A percentile compares a stretch with the other conserved stretches of the same genome.
These are phyloP conservation scores for Takifugu ocellatus DNA, from an alignment of 2,797 vertebrate species.

Conservation along the genomic window DNA sequence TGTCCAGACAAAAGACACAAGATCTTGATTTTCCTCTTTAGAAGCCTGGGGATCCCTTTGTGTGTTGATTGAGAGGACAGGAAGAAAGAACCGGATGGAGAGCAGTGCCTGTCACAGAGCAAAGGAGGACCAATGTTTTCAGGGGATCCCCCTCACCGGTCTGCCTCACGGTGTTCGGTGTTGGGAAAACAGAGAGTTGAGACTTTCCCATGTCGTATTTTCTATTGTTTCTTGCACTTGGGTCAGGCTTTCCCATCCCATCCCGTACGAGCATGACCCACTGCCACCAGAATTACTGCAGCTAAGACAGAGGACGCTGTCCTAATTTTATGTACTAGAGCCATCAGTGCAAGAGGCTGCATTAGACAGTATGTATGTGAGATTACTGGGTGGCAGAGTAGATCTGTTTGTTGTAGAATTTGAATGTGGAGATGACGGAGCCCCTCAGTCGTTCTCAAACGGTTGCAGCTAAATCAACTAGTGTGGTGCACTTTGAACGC, in stretches of 20 bases:
- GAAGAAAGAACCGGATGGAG: conserved; percentile 64
- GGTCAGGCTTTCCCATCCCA: conserved; percentile 62
- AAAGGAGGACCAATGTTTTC: conserved; percentile 22
- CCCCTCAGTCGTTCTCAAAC: no score
- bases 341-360: no score
- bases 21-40: conserved; percentile 64
- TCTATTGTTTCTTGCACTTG: conserved; percentile 63
- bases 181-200: conserved; percentile 72
- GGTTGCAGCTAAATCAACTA: no score
- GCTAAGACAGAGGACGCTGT: conserved; percentile 45
- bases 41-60: conserved; percentile 47
- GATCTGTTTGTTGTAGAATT: no score
- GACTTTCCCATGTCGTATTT: conserved; percentile 69
- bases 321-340: conserved; percentile 1
- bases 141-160: conserved; percentile 52
- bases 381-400: no score
- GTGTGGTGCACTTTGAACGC: no score
- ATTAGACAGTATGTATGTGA: no score
- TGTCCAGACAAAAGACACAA: conserved; percentile 46
- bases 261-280: conserved; percentile 31
- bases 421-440: no score
- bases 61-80: conserved; percentile 25
- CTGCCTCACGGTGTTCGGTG: conserved; percentile 57
- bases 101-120: conserved; percentile 35
- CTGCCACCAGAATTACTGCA: conserved; percentile 37